Evolutionary conservation across 2,113 vertebrate species (phyloP).

Genomic region (Sylvia atricapilla): DNA sequence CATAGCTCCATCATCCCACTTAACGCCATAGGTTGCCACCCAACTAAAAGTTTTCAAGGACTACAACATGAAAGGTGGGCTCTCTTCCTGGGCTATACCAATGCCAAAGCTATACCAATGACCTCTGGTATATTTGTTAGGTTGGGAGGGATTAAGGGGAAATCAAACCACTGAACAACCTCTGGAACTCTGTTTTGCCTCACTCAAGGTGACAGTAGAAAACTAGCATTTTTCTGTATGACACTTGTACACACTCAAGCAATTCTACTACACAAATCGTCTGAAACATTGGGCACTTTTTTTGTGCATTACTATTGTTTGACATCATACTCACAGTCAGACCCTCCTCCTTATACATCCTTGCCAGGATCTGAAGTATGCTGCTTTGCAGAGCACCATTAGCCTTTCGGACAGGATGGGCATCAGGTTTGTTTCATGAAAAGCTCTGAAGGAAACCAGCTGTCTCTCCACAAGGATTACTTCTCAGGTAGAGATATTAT

Average conservation of each 20-base stretch:
- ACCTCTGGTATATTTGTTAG: not conserved
- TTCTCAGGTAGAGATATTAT: not conserved
- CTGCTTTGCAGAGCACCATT: not conserved
- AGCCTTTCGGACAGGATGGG: not conserved
- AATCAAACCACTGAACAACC: not conserved
- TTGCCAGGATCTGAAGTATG: not conserved
- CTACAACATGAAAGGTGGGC: not conserved
- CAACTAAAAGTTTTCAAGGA: not conserved
- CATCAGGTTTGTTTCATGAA: not conserved
- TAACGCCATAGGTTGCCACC: not conserved
- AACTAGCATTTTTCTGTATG: not conserved
- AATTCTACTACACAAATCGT: not conserved
- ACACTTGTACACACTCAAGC: not conserved
- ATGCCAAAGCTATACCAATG: not conserved
- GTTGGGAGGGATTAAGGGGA: accelerated
- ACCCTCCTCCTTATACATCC: not conserved
- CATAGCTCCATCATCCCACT: not conserved
- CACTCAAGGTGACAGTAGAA: accelerated
- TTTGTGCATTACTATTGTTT: not conserved
- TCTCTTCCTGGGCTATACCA: not conserved
- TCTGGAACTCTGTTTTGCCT: not conserved
- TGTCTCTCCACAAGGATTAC: not conserved
- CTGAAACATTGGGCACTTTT: not conserved
- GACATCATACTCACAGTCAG: not conserved
- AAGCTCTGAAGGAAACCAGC: not conserved